A percentile compares a stretch with the other conserved stretches of the same genome.
These are phyloP conservation scores for Rhodinocichla rosea DNA, from an alignment of 2,113 vertebrate species.

Conservation along the genomic window DNA sequence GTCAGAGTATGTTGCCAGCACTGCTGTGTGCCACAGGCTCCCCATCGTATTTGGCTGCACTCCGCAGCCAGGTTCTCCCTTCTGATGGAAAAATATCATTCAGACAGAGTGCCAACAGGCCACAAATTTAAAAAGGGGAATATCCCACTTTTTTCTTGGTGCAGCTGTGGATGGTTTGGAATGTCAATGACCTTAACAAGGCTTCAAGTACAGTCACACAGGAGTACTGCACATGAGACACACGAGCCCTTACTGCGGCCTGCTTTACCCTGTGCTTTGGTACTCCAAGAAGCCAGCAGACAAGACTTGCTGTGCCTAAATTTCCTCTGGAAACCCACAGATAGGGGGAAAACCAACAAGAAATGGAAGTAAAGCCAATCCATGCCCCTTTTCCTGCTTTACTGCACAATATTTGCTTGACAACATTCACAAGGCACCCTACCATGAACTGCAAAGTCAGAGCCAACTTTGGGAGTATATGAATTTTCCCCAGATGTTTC, in stretches of 20 bases:
- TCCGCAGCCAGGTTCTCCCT: not conserved
- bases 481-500: not conserved
- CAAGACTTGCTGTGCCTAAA: not conserved
- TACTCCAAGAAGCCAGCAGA: not conserved
- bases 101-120: not conserved
- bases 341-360: not conserved
- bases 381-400: not conserved
- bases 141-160: not conserved
- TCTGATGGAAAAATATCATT: not conserved
- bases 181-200: not conserved
- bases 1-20: not conserved
- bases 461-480: not conserved
- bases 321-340: not conserved
- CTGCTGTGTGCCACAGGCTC: not conserved
- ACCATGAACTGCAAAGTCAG: not conserved
- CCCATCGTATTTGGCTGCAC: accelerated
- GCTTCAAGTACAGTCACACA: not conserved
- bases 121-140: not conserved
- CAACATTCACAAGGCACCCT: not conserved
- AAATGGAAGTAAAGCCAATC: not conserved
- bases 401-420: not conserved
- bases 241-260: not conserved
- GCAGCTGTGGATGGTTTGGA: accelerated
- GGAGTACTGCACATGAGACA: not conserved
- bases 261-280: not conserved